Percentiles rank a stretch among this genome's conserved stretches.
Conservation (phyloP, 2,113 vertebrate genomes). For the Cricetomys ansorgei region DNA sequence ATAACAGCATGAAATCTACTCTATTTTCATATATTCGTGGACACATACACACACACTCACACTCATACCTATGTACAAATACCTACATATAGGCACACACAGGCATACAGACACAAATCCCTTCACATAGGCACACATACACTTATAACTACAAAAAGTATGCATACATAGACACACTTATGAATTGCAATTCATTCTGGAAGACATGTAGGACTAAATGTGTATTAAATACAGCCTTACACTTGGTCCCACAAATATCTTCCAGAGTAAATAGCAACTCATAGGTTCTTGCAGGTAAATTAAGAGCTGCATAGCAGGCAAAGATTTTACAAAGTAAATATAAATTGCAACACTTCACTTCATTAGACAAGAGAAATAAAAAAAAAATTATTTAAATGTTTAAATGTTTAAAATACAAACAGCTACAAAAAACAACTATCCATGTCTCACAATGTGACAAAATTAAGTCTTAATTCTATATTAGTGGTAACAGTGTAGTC, state of each 20-base stretch:
- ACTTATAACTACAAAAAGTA: too few relatives aligned
- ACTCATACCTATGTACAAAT: too few relatives aligned
- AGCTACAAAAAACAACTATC: conserved; percentile 46
- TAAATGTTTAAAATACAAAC: conserved; percentile 6
- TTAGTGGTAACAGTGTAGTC: conserved; percentile 21
- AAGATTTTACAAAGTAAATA: conserved; percentile 26
- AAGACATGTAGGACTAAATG: too few relatives aligned
- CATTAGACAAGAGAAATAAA: conserved; percentile 45
- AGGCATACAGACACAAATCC: neutral
- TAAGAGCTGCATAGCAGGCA: neutral
- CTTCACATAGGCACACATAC: neutral
- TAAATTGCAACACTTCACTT: conserved; percentile 22
- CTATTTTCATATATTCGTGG: neutral
- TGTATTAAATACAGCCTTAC: neutral
- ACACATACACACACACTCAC: neutral
- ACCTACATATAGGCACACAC: too few relatives aligned
- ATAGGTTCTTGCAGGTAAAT: neutral
- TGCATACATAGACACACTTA: neutral
- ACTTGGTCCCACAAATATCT: neutral
- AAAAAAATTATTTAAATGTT: too few relatives aligned
- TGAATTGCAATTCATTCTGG: too few relatives aligned
- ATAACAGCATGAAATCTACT: neutral
- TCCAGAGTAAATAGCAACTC: neutral
- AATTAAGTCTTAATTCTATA: conserved; percentile 55
- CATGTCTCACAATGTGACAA: conserved; percentile 26